phyloP scores from a whole-genome alignment of 1,140 invertebrate genomes.

The Panonychus citri region DNA sequence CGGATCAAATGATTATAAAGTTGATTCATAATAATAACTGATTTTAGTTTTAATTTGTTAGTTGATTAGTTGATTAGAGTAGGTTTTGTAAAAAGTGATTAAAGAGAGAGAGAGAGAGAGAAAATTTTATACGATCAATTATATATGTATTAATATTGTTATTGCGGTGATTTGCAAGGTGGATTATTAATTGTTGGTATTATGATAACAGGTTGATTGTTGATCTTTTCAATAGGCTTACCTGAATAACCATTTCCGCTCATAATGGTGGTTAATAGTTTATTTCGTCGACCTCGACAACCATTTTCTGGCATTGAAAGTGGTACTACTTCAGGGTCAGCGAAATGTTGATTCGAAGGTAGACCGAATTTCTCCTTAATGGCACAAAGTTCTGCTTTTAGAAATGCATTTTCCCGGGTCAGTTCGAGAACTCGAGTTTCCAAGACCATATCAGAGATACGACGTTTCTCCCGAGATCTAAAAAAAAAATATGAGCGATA shows the following conservation, averaged over 20 bases:
- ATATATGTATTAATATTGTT: no score
- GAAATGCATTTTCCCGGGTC: constrained; percentile 75
- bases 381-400: constrained; percentile 71
- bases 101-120: no score
- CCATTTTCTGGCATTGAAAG: constrained; percentile 8
- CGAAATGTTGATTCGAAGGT: constrained; percentile 1
- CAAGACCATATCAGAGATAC: constrained; percentile 88
- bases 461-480: constrained; percentile 74
- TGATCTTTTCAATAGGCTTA: not conserved
- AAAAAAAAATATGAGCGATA: not conserved
- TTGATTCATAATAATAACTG: no score
- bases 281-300: constrained; percentile 5
- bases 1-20: not conserved
- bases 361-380: constrained; percentile 72
- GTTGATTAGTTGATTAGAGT: no score
- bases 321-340: constrained; percentile 8
- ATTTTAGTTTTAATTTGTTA: no score
- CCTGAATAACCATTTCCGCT: not conserved
- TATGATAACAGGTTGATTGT: no score
- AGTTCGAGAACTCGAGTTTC: constrained; percentile 79
- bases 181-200: no score
- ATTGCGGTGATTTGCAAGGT: no score
- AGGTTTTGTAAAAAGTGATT: no score
- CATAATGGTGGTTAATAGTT: constrained; percentile 6
- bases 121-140: no score